phyloP scores from a whole-genome alignment of 2,113 vertebrate species.

The Neodontobutis hainanensis region DNA sequence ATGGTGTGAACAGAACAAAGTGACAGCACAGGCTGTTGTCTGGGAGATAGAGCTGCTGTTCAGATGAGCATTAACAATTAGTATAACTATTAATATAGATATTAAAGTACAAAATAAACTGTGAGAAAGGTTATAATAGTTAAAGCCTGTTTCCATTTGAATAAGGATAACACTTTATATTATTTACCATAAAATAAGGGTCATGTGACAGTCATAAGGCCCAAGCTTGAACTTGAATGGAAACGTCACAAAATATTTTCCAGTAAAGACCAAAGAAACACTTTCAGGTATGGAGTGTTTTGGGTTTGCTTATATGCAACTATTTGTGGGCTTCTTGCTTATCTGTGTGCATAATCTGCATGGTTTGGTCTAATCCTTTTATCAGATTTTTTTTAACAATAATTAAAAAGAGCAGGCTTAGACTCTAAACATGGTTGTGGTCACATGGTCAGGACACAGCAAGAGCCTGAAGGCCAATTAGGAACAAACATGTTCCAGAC shows the following conservation, averaged over 20 bases:
- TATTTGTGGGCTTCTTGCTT: slow-evolving; percentile 1
- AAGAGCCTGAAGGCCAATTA: slow-evolving; percentile 16
- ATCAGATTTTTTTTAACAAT: not conserved
- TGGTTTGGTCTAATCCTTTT: not conserved
- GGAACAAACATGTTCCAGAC: slow-evolving; percentile 34
- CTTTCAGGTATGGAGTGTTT: not conserved
- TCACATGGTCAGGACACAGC: not conserved
- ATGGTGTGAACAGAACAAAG: slow-evolving; percentile 46
- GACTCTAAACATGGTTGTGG: slow-evolving; percentile 6
- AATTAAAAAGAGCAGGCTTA: not conserved
- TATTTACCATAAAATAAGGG: not conserved
- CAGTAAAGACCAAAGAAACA: not conserved
- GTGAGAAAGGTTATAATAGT: not conserved
- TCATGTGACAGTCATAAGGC: not conserved
- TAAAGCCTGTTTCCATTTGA: not conserved
- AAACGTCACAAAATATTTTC: not conserved
- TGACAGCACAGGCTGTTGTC: slow-evolving; percentile 24
- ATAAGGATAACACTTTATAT: not conserved
- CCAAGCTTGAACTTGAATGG: too few species aligned
- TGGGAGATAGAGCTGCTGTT: slow-evolving; percentile 2
- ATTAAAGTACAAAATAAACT: not conserved
- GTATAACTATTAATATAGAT: not conserved
- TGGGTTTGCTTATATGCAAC: not conserved
- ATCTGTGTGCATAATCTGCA: not conserved
- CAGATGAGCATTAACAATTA: not conserved